These are phyloP conservation scores for Augiades crinisus DNA, from an alignment of 2,888 invertebrate species.

Conservation along the genomic window DNA sequence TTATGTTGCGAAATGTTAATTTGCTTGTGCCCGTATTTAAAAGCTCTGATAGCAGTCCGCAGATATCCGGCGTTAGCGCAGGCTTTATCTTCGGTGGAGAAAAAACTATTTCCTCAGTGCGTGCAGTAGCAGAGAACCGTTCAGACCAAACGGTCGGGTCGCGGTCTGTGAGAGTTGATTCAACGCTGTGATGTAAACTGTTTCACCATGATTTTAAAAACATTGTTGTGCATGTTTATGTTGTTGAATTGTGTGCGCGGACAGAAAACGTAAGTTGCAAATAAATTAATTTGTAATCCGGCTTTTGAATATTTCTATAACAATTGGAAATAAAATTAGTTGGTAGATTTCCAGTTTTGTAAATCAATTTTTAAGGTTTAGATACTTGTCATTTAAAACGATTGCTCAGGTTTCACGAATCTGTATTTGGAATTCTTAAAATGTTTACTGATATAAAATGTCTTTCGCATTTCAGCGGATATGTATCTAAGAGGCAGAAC, in stretches of 20 bases:
- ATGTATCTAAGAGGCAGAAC: too few species aligned
- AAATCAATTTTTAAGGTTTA: too few species aligned
- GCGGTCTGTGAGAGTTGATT: constrained; percentile 43
- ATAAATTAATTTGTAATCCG: too few species aligned
- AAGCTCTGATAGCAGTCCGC: constrained; percentile 52
- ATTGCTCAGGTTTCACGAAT: too few species aligned
- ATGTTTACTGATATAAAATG: too few species aligned
- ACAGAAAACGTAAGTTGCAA: constrained; percentile 69
- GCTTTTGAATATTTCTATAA: too few species aligned
- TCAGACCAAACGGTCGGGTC: constrained; percentile 62
- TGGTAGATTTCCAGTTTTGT: too few species aligned
- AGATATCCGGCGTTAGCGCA: constrained; percentile 49
- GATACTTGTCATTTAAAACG: too few species aligned
- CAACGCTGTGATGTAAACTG: constrained; percentile 52
- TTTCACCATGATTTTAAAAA: constrained; percentile 58
- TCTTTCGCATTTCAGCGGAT: too few species aligned
- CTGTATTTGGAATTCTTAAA: too few species aligned
- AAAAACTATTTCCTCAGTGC: constrained; percentile 45
- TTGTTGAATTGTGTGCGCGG: constrained; percentile 47
- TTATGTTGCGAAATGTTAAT: constrained; percentile 43
- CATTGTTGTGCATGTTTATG: constrained; percentile 46
- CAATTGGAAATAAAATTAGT: too few species aligned
- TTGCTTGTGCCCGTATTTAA: constrained; percentile 46
- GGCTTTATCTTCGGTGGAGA: constrained; percentile 46
- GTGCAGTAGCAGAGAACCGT: constrained; percentile 62